Percentiles rank a stretch among this genome's conserved stretches.
Evolutionary conservation across 2,113 vertebrate species (phyloP).

Genomic region (Perccottus glenii): DNA sequence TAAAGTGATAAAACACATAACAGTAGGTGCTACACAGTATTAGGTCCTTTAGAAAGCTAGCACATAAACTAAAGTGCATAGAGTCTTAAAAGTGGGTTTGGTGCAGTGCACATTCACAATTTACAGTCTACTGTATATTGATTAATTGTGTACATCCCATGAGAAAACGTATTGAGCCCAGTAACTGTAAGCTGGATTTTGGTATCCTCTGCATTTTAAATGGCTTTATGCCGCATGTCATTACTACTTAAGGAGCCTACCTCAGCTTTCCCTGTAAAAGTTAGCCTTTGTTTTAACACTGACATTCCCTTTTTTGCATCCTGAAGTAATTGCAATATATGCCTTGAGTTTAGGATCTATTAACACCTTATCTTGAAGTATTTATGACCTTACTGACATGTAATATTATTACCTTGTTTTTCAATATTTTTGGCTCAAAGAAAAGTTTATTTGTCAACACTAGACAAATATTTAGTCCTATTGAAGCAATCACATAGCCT

Average conservation of each 20-base stretch:
- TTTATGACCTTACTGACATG: too few species aligned
- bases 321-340: too few species aligned
- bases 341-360: too few species aligned
- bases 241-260: conserved; percentile 54
- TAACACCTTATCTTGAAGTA: too few species aligned
- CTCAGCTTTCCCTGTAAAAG: conserved; percentile 45
- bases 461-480: too few species aligned
- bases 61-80: conserved; percentile 49
- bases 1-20: conserved; percentile 67
- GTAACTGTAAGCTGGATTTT: conserved; percentile 67
- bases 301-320: not conserved
- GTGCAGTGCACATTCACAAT: conserved; percentile 79
- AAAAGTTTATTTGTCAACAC: too few species aligned
- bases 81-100: conserved; percentile 62
- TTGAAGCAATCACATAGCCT: too few species aligned
- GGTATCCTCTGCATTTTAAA: conserved; percentile 72
- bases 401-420: too few species aligned
- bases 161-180: conserved; percentile 68
- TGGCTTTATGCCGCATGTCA: conserved; percentile 69
- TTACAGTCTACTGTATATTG: conserved; percentile 78
- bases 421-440: too few species aligned
- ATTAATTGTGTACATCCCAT: conserved; percentile 67
- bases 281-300: conserved; percentile 45
- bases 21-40: conserved; percentile 46
- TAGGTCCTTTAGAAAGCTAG: conserved; percentile 35